Percentiles rank a stretch among this genome's conserved stretches.
phyloP scores from a whole-genome alignment of 2,113 vertebrate genomes.

The Catagonus wagneri region DNA sequence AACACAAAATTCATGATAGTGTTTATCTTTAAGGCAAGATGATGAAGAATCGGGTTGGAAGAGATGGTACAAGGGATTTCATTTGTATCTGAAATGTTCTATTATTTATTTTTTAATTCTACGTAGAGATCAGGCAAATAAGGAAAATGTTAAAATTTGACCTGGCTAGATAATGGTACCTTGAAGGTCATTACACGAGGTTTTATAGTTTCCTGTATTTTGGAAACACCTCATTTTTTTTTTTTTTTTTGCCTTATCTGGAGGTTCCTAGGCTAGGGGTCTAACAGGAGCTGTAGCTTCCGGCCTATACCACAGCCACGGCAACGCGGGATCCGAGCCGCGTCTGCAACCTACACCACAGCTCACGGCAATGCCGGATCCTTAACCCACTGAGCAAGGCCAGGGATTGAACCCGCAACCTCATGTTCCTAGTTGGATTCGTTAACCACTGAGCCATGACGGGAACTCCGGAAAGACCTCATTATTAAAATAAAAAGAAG shows the following conservation, averaged over 20 bases:
- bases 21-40: neutral
- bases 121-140: neutral
- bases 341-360: no score
- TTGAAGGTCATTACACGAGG: neutral
- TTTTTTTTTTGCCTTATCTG: no score
- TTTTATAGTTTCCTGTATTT: neutral
- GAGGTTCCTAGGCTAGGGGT: no score
- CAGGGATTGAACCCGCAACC: no score
- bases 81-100: neutral
- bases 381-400: no score
- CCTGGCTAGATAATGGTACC: neutral
- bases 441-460: no score
- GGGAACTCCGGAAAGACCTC: neutral
- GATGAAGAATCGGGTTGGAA: neutral
- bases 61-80: neutral
- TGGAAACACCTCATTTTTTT: neutral
- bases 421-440: no score
- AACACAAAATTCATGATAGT: neutral
- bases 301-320: no score
- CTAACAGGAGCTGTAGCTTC: no score
- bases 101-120: neutral
- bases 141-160: constrained; percentile 34
- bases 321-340: no score
- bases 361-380: no score
- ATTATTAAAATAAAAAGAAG: neutral